These are phyloP conservation scores for Notospermus geniculatus DNA, from an alignment of 1,140 invertebrate species.

Conservation along the genomic window DNA sequence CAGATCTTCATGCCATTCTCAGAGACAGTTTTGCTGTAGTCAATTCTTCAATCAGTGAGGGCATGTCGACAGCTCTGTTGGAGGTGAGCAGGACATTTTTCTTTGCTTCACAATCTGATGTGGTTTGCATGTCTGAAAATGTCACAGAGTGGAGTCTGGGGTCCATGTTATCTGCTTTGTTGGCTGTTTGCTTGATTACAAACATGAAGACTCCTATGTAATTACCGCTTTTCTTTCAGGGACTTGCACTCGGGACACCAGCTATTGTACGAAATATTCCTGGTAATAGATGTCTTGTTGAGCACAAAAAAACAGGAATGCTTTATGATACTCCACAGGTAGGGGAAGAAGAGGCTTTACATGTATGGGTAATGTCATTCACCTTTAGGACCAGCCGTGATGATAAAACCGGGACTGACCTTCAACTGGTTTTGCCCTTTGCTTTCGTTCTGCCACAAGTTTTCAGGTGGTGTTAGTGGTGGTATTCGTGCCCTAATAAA, in stretches of 20 bases:
- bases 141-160: not conserved
- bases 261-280: slow-evolving; percentile 37
- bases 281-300: slow-evolving; percentile 34
- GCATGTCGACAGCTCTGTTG: slow-evolving; percentile 43
- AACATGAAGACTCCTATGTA: too few species aligned
- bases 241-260: slow-evolving; percentile 33
- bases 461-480: too few species aligned
- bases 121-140: too few species aligned
- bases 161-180: slow-evolving; percentile 4
- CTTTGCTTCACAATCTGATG: not conserved
- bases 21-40: slow-evolving; percentile 33
- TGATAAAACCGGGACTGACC: too few species aligned
- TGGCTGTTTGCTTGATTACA: not conserved
- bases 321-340: slow-evolving; percentile 37
- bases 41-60: slow-evolving; percentile 45
- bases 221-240: slow-evolving; percentile 24
- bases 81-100: slow-evolving; percentile 29
- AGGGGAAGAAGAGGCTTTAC: too few species aligned
- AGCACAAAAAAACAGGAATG: slow-evolving; percentile 30
- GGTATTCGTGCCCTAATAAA: too few species aligned
- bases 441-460: too few species aligned
- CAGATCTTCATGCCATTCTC: slow-evolving; percentile 35
- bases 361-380: too few species aligned
- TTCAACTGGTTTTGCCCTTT: too few species aligned
- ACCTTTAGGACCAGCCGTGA: too few species aligned